Conservation (phyloP, 1,140 invertebrate species). For the Pissodes strobi region DNA sequence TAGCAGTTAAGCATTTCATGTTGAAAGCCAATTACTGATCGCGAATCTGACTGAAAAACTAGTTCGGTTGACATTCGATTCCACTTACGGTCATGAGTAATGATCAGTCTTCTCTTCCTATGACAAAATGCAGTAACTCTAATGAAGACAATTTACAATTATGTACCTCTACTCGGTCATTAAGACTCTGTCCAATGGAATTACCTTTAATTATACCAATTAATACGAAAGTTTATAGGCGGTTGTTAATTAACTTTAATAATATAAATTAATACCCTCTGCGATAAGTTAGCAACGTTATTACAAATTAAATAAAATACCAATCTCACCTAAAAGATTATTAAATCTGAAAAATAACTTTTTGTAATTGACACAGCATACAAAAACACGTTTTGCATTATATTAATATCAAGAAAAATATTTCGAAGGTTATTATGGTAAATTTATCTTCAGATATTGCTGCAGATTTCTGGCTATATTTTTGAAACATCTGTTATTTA, state of each 20-base stretch:
- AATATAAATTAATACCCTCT: constrained; percentile 29
- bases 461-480: no score
- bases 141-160: constrained; percentile 45
- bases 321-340: constrained; percentile 26
- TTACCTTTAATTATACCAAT: constrained; percentile 44
- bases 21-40: constrained; percentile 39
- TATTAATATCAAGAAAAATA: no score
- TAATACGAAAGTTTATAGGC: constrained; percentile 43
- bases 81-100: constrained; percentile 43
- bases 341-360: constrained; percentile 12
- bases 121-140: constrained; percentile 44
- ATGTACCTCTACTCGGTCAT: constrained; percentile 37
- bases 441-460: no score
- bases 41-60: constrained; percentile 40
- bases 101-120: constrained; percentile 36
- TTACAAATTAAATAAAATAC: constrained; percentile 32
- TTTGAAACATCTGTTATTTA: no score
- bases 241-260: constrained; percentile 41
- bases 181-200: constrained; percentile 38
- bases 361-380: no score
- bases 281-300: constrained; percentile 20
- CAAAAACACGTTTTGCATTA: no score
- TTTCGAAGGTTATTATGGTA: no score
- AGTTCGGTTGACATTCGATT: constrained; percentile 29
- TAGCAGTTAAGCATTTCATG: constrained; percentile 34